Evolutionary conservation across 2,888 invertebrate genomes (phyloP).

Genomic region (Liposcelis brunnea): DNA sequence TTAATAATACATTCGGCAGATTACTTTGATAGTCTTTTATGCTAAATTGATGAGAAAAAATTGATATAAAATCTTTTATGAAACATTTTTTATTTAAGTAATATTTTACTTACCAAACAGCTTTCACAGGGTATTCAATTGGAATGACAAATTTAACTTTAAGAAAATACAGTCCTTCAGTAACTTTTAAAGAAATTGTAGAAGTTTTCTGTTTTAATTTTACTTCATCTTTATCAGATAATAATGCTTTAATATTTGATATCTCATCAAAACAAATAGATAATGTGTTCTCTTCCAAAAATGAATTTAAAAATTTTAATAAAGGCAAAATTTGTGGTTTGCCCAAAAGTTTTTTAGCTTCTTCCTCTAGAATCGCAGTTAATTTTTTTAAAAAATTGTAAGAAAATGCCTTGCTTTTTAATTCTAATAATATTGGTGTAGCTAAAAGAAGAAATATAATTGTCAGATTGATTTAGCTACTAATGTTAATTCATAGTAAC

Average conservation of each 20-base stretch:
- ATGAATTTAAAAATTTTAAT: constrained; percentile 42
- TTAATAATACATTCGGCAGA: constrained; percentile 41
- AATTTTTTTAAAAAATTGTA: constrained; percentile 42
- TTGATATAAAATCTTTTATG: not conserved
- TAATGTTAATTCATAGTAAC: not conserved
- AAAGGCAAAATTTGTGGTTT: constrained; percentile 41
- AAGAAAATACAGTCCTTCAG: constrained; percentile 40
- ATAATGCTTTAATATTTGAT: constrained; percentile 34
- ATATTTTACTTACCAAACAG: constrained; percentile 29
- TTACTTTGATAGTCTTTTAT: constrained; percentile 42
- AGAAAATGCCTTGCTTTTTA: constrained; percentile 51
- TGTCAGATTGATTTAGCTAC: not conserved
- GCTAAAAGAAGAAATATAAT: constrained; percentile 13
- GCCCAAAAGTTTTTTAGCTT: constrained; percentile 37
- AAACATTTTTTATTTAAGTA: too few species aligned
- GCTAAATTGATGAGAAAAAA: constrained; percentile 24
- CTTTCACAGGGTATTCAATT: constrained; percentile 40
- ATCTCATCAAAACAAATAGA: constrained; percentile 58
- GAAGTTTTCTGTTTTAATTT: constrained; percentile 50
- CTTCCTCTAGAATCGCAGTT: constrained; percentile 41
- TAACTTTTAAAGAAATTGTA: constrained; percentile 35
- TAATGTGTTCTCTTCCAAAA: constrained; percentile 49
- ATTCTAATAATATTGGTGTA: constrained; percentile 39
- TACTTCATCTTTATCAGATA: constrained; percentile 35
- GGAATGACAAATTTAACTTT: constrained; percentile 41